Base-by-base conservation (phyloP, 2,888 invertebrate species). In the Himalopsyche tibetana region DNA sequence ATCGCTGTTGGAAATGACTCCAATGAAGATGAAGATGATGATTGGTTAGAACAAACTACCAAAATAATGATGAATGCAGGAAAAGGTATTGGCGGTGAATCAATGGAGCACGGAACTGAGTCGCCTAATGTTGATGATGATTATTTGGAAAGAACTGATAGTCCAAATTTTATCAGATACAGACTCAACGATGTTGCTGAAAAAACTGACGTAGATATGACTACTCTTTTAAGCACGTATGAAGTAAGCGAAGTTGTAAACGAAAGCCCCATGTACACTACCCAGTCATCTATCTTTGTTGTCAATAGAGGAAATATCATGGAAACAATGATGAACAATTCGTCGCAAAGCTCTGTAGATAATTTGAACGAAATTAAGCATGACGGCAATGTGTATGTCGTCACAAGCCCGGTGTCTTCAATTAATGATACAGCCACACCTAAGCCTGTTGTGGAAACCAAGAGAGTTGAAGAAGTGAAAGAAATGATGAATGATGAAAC, bases 211-310 rank as follows among this genome's bases (percentile, higher is more conserved):
- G n/a, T 82, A 55, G 63, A 55, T 80, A 83, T 79, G n/a, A 84
- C 79, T 74, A 82, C 55, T 80, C 19, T 74, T 8, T 9, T 55
- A 45, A 83, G 74, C 51, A 87, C 80, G 11, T 88, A 88, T 84
- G 88, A 88, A 88, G 88, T 88, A 5, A 88, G 84, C 40, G 88
- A 88, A 84, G 80, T 85, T 40, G 42, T 86, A 8, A 84, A 88
- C 19, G 88, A 88, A 80, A 85, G 51, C 83, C 88, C 88, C 19
- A 63, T 83, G 17, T 85, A 85, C 19, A 85, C 86, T 6, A 88
- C 87, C 2, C 86, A 85, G 15, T 85, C 74, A 28, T 74, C 84
- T n/a, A 51, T 87, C 3, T 87, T 85, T 55, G 19, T 80, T 17
- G 81, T 36, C 12, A 85, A 85, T 19, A 42, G 42, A n/a, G 63